Base-by-base conservation (phyloP, 1,140 invertebrate genomes). In the Thalassaphorura encarpata region DNA sequence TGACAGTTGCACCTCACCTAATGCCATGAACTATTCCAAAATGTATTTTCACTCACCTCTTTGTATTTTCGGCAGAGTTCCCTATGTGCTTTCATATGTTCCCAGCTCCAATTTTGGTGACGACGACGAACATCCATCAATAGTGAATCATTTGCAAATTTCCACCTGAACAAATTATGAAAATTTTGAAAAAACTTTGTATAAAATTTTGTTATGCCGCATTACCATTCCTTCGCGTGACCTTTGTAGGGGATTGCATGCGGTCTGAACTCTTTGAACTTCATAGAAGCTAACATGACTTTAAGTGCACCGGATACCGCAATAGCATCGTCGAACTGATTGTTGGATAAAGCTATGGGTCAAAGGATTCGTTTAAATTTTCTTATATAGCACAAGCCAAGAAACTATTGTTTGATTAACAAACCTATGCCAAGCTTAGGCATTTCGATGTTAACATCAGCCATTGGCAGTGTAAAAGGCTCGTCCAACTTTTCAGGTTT, bases 111-210 rank as follows among this genome's bases (percentile, higher is more conserved):
- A 13, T 26, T 5, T 21, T 73, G 74, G 29, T 74, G 75, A 16
- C 78, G 76, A 46, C 87, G 77, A 45, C 76, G 71, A 0, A 94
- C 78, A 60, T 87, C 85, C 69, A 95, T 89, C 23, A 97, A 67
- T 27, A 96, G 74, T 60, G 86, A 84, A 2, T 70, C 82, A 60
- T 88, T 90, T 0, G 92, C 90, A 74, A 95, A 98, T 16, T 77
- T 70, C 94, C 95, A 98, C 84, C 83, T 84, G 40, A 21, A 49
- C 41, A 54, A 24, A 26, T 47, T 19, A 21, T 26, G 24, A 24
- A 15, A 15, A 43, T 6, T 8, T 43, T 43, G 21, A n/a, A n/a
- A n/a, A n/a, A n/a, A n/a, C n/a, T n/a, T n/a, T n/a, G 6, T 19
- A n/a, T 43, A 43, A 13, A 19, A 13, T n/a, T 11, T 23, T 26